Percentiles rank a stretch among this genome's conserved stretches.
phyloP scores from a whole-genome alignment of 2,888 invertebrate genomes.

The Plebejus melissa region DNA sequence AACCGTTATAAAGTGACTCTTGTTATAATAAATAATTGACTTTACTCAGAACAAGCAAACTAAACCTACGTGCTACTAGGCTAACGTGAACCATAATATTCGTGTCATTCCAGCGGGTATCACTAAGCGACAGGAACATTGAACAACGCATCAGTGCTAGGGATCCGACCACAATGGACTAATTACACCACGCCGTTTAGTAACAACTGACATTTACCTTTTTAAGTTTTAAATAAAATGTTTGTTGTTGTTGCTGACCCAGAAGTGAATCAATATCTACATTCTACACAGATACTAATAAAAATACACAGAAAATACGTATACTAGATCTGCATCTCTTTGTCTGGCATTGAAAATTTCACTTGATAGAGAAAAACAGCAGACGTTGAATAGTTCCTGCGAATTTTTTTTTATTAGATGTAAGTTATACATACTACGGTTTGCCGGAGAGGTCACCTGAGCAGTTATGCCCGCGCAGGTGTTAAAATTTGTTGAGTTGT shows the following conservation, averaged over 20 bases:
- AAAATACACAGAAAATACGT: too few species aligned
- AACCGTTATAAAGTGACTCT: too few species aligned
- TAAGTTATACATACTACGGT: too few species aligned
- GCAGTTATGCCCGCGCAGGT: too few species aligned
- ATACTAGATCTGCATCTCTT: too few species aligned
- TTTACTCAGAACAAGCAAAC: not conserved
- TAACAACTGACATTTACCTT: not conserved
- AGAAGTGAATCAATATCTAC: not conserved
- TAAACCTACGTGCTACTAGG: not conserved
- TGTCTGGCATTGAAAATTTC: too few species aligned
- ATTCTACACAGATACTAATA: too few species aligned
- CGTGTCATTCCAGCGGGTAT: not conserved
- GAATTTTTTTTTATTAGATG: too few species aligned
- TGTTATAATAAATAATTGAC: not conserved
- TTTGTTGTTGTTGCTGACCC: not conserved
- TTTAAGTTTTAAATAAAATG: not conserved
- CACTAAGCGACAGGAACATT: not conserved
- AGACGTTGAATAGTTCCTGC: too few species aligned
- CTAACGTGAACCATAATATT: not conserved
- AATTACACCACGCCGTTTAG: not conserved
- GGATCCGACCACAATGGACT: not conserved
- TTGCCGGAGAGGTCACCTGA: too few species aligned
- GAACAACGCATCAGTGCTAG: not conserved
- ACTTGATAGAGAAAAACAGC: too few species aligned
- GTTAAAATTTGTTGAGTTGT: too few species aligned